A percentile compares a stretch with the other conserved stretches of the same genome.
Conservation (phyloP, 2,888 invertebrate genomes). For the Phalangium opilio region DNA sequence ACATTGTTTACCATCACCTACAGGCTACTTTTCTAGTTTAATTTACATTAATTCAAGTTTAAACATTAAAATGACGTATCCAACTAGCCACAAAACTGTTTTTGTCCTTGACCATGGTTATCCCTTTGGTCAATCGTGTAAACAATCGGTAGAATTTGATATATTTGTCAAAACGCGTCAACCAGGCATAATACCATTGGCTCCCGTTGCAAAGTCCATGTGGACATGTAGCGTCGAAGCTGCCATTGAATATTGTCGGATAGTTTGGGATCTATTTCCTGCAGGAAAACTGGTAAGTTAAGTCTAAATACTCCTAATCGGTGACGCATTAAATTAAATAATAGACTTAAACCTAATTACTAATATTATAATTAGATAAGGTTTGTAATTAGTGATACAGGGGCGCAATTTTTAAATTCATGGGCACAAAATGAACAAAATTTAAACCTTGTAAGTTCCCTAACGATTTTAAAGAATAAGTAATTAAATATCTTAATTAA, state of each 20-base stretch:
- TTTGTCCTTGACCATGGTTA: slow-evolving; percentile 89
- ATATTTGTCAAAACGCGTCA: slow-evolving; percentile 46
- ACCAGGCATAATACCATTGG: slow-evolving; percentile 53
- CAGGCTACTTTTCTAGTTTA: too few species aligned
- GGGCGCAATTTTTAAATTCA: slow-evolving; percentile 65
- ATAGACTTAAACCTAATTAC: slow-evolving; percentile 1
- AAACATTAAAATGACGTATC: slow-evolving; percentile 44
- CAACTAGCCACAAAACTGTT: slow-evolving; percentile 81
- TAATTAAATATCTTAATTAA: too few species aligned
- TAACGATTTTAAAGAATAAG: too few species aligned
- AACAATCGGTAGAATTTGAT: slow-evolving; percentile 69
- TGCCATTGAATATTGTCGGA: slow-evolving; percentile 85
- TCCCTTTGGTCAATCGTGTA: slow-evolving; percentile 62
- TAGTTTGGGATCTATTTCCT: slow-evolving; percentile 95
- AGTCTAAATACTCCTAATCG: background rate
- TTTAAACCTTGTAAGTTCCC: slow-evolving; percentile 55
- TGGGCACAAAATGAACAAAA: slow-evolving; percentile 73
- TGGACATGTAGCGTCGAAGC: slow-evolving; percentile 96
- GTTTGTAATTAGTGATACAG: slow-evolving; percentile 73
- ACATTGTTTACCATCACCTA: too few species aligned
- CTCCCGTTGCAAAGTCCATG: slow-evolving; percentile 74
- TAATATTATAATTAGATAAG: slow-evolving; percentile 39
- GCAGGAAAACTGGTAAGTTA: slow-evolving; percentile 57
- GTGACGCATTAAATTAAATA: slow-evolving; percentile 1
- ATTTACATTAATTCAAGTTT: too few species aligned